Base-by-base conservation (phyloP, 2,113 vertebrate genomes). In the Ardeotis arabs region DNA sequence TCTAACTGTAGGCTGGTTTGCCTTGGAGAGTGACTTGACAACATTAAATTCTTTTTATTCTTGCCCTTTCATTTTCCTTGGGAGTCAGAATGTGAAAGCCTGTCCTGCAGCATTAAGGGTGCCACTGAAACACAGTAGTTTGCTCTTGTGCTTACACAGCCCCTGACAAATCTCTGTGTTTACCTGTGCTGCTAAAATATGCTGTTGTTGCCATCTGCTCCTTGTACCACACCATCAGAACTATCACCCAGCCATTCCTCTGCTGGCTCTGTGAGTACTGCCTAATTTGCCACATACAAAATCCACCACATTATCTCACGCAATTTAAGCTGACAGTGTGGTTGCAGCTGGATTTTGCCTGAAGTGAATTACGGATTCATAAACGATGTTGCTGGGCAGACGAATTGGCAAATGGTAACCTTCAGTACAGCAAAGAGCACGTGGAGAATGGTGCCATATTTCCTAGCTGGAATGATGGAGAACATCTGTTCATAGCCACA, bases 91-190 rank as follows among this genome's bases (percentile, higher is more conserved):
- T 63, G n/a, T 87, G 73, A 45, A 87, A 92, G 63, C 16, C 37
- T 88, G 52, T 93, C 82, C 85, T 94, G 47, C 68, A 93, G 77
- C 70, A 47, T 66, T 55, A 88, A 77, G 84, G 55, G 64, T 90
- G 56, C 78, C 64, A 63, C 35, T 69, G 79, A 72, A 76, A 53
- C 58, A 12, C 45, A n/a, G n/a, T 41, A 83, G 59, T 73, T 87
- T 33, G 59, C 63, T 91, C 27, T 53, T 44, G 16, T 4, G 14
- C 66, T 95, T 56, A 14, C 19, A 19, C 56, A 75, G 52, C 49
- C 70, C 53, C 47, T 82, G 79, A 59, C 66, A 82, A 41, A 66
- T 88, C 35, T 39, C 70, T 0, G 0, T 17, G 59, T 62, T 44
- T 13, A 78, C 76, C 63, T 86, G 63, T 31, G 52, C 84, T 89